A percentile compares a stretch with the other conserved stretches of the same genome.
phyloP scores from a whole-genome alignment of 2,888 invertebrate genomes.

The Acrobasis consociella region DNA sequence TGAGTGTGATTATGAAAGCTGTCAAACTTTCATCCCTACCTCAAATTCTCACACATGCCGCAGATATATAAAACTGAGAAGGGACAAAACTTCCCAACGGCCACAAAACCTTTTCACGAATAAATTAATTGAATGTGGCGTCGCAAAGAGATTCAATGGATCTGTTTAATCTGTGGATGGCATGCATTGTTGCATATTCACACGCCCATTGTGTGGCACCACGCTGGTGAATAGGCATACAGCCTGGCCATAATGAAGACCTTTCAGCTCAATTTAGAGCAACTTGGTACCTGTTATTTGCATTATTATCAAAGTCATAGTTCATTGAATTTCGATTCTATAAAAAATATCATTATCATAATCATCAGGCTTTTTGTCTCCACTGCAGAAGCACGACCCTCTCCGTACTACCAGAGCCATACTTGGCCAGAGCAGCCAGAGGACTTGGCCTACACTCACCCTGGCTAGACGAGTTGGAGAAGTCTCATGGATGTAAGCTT shows the following conservation, averaged over 20 bases:
- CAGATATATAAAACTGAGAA: slow-evolving; percentile 15
- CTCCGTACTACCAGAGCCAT: no score
- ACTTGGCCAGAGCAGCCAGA: no score
- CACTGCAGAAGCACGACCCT: no score
- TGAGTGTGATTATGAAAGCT: slow-evolving; percentile 17
- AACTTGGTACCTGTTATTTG: slow-evolving; percentile 14
- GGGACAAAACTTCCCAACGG: slow-evolving; percentile 27
- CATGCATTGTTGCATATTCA: slow-evolving; percentile 58
- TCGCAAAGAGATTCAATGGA: slow-evolving; percentile 38
- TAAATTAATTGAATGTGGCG: slow-evolving; percentile 44
- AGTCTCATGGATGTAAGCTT: no score
- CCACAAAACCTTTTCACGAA: slow-evolving; percentile 37
- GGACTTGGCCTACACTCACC: no score
- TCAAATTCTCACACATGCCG: slow-evolving; percentile 9
- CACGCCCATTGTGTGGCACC: slow-evolving; percentile 47
- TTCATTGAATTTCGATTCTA: not conserved
- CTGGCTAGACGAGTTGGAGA: no score
- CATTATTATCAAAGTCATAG: not conserved
- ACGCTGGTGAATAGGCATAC: slow-evolving; percentile 38
- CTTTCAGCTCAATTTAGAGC: slow-evolving; percentile 31
- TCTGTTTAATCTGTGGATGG: slow-evolving; percentile 48
- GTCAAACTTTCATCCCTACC: slow-evolving; percentile 10
- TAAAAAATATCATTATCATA: no score
- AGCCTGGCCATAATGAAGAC: slow-evolving; percentile 53
- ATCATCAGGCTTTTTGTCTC: no score